Evolutionary conservation across 1,140 invertebrate species (phyloP), one percentile per base, ranked within the genome.

Genomic region (Bilobella aurantiaca): DNA sequence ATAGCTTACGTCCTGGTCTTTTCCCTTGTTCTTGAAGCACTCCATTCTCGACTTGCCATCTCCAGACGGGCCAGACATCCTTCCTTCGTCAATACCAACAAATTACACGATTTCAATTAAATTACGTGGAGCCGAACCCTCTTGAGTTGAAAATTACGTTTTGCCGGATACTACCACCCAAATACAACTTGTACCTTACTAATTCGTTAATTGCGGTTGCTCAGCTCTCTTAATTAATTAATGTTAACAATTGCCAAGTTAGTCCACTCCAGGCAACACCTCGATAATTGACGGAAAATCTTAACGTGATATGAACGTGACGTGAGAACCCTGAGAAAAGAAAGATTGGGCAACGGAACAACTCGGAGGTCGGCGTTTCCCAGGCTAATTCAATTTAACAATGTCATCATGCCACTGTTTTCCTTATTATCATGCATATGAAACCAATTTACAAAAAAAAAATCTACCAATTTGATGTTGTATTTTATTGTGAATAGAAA

Each of bases 1-100:
- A 46, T 12, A 81, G 87, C 89, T 88, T 83, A 95, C 93, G 81
- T 95, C 92, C 79, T 91, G 89, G 84, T 95, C 91, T 83, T 94
- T 95, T 74, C 91, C 91, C 85, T 93, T 93, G 82, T 95, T 94
- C 86, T 95, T 96, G 79, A 94, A 95, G 86, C 82, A 90, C 86
- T 78, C 91, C 86, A 82, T 84, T 86, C 82, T 87, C 87, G 79
- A 80, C 81, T 80, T 81, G 81, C 79, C 84, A 83, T 87, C 86
- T 69, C 82, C 81, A 83, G 86, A 86, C 86, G n/a, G n/a, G n/a
- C 31, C 29, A 59, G 28, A 59, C 58, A 57, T 28, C 23, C 31
- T 59, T 59, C 12, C 58, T 42, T 8, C 37, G 37, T 42, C 37
- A 42, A 8, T 42, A n/a, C n/a, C n/a, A n/a, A n/a, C n/a, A n/a